Evolutionary conservation across 2,888 invertebrate species (phyloP).

Genomic region (Drosophila subsilvestris): DNA sequence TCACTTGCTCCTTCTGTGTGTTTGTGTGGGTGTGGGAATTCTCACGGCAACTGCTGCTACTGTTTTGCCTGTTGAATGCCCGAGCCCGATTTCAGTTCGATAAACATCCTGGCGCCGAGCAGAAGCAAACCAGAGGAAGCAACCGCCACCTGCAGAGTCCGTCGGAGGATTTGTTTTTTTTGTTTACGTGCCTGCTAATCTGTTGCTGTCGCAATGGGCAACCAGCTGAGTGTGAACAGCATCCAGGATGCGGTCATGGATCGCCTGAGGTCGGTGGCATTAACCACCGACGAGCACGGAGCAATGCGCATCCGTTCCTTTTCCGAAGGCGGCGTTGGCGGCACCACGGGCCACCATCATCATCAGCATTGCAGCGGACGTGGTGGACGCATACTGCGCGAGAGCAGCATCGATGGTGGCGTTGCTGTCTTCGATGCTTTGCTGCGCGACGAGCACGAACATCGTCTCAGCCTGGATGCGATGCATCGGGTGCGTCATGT

Average conservation of each 20-base stretch:
- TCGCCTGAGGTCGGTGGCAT: conserved; percentile 78
- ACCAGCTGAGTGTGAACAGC: conserved; percentile 77
- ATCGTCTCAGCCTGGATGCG: conserved; percentile 77
- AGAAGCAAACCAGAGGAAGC: conserved; percentile 53
- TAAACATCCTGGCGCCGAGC: conserved; percentile 74
- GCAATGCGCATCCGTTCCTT: conserved; percentile 80
- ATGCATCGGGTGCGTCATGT: conserved; percentile 77
- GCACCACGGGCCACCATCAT: conserved; percentile 44
- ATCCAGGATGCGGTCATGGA: conserved; percentile 80
- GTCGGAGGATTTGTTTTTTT: conserved; percentile 21
- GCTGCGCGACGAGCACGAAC: conserved; percentile 75
- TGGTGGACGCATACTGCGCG: conserved; percentile 66
- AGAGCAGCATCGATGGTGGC: conserved; percentile 71
- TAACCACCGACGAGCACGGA: conserved; percentile 79
- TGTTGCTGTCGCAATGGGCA: conserved; percentile 66
- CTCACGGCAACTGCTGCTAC: conserved; percentile 25
- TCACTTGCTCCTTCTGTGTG: conserved; percentile 12
- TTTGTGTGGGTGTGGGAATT: conserved; percentile 17
- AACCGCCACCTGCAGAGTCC: conserved; percentile 15
- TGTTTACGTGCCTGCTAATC: conserved; percentile 21
- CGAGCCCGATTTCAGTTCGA: conserved; percentile 67
- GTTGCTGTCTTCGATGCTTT: conserved; percentile 68
- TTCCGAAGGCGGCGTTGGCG: conserved; percentile 74
- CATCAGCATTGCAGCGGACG: conserved; percentile 63
- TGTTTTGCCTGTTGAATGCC: conserved; percentile 71